phyloP scores from a whole-genome alignment of 2,797 vertebrate species.

The Pithecia hirsuta region DNA sequence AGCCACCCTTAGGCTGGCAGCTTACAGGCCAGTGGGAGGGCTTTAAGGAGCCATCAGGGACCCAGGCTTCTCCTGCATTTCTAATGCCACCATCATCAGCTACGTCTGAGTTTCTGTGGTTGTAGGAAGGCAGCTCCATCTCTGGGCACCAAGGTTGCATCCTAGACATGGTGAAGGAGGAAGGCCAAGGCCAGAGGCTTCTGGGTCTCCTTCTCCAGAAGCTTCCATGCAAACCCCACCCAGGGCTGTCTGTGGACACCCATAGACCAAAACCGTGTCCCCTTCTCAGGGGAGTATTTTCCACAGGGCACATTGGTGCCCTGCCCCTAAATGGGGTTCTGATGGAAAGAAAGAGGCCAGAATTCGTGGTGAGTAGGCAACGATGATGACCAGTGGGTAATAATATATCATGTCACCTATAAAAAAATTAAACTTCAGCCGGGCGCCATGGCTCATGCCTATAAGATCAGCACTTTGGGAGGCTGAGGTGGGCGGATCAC shows the following conservation, averaged over 20 bases:
- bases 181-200: background rate
- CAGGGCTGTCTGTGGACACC: background rate
- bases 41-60: background rate
- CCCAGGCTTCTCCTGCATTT: background rate
- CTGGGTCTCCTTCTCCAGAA: background rate
- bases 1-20: background rate
- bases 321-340: background rate
- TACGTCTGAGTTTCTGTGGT: background rate
- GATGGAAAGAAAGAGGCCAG: background rate
- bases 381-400: no score
- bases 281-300: background rate
- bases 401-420: background rate
- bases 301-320: background rate
- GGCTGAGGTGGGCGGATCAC: no score
- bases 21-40: background rate
- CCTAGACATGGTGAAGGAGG: background rate
- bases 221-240: background rate
- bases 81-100: fast-evolving
- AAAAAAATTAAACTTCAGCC: background rate
- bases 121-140: background rate
- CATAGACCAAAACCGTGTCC: background rate
- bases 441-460: no score
- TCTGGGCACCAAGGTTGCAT: background rate
- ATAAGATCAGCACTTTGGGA: no score
- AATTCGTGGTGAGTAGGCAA: no score